Conservation (phyloP, 1,140 invertebrate genomes). For the Megalopta genalis region DNA sequence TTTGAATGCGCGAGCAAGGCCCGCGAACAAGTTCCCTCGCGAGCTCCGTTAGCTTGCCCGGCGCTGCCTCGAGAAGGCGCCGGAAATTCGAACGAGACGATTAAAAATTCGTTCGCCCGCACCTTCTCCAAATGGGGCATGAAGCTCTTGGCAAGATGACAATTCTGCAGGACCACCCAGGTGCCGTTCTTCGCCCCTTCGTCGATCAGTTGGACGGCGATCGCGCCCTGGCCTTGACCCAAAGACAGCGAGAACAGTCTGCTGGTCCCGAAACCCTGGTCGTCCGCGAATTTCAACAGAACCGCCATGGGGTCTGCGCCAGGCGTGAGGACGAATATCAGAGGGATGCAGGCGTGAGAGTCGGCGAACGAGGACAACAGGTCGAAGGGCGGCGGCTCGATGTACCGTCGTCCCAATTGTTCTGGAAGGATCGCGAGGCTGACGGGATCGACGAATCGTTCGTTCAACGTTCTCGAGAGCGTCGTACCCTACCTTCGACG, state of each 20-base stretch:
- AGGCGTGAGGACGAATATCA: slow-evolving; percentile 95
- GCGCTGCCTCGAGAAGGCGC: too few species aligned
- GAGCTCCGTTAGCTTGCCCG: too few species aligned
- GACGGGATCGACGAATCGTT: too few species aligned
- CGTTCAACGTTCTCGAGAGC: too few species aligned
- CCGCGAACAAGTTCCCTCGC: too few species aligned
- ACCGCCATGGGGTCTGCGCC: slow-evolving; percentile 95
- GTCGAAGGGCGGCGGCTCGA: slow-evolving; percentile 95
- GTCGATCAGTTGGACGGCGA: slow-evolving; percentile 92
- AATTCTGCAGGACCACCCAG: slow-evolving; percentile 98
- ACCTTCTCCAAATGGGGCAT: slow-evolving; percentile 91
- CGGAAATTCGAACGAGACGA: too few species aligned
- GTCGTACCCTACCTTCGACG: slow-evolving; percentile 86
- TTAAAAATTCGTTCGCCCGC: neutral
- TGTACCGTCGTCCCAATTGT: slow-evolving; percentile 85
- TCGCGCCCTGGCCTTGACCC: slow-evolving; percentile 95
- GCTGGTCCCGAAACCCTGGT: slow-evolving; percentile 91
- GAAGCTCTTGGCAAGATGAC: slow-evolving; percentile 96
- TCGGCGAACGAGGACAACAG: slow-evolving; percentile 90
- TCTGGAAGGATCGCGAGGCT: slow-evolving; percentile 40
- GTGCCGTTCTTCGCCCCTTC: slow-evolving; percentile 90
- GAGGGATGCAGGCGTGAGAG: slow-evolving; percentile 90
- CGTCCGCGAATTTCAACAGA: slow-evolving; percentile 92
- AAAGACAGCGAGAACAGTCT: slow-evolving; percentile 92
- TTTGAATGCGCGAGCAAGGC: too few species aligned